Conservation (phyloP, 2,113 vertebrate species). For the Crotalus viridis region DNA sequence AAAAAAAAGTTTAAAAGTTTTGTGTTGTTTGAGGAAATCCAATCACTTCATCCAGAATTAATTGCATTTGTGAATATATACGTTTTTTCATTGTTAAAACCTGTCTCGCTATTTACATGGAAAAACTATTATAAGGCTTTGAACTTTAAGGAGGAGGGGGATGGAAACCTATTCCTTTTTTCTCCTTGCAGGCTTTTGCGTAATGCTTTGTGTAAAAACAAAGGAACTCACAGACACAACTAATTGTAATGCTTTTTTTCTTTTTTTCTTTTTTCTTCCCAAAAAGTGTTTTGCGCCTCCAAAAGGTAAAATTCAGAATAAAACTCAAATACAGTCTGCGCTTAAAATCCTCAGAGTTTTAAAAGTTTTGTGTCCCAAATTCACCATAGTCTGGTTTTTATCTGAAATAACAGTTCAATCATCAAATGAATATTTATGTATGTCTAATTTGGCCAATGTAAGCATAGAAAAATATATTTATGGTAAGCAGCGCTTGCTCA, state of each 20-base stretch:
- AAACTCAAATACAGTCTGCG: background rate
- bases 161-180: slow-evolving; percentile 1
- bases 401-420: background rate
- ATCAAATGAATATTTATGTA: background rate
- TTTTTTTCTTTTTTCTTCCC: background rate
- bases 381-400: background rate
- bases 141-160: background rate
- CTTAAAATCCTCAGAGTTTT: background rate
- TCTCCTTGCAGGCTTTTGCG: slow-evolving; percentile 11
- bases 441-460: background rate
- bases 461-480: background rate
- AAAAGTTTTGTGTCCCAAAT: background rate
- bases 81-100: slow-evolving; percentile 14
- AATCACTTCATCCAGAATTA: background rate
- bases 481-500: background rate
- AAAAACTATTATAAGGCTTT: slow-evolving; percentile 13
- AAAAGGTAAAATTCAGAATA: slow-evolving; percentile 45
- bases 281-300: slow-evolving; percentile 17
- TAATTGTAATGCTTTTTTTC: slow-evolving; percentile 15
- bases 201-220: slow-evolving; percentile 60
- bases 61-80: slow-evolving; percentile 8
- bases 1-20: background rate
- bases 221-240: slow-evolving; percentile 35
- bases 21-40: slow-evolving; percentile 20
- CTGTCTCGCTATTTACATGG: background rate